Evolutionary conservation across 2,797 vertebrate genomes (phyloP).

Genomic region (Delichon dasypus): DNA sequence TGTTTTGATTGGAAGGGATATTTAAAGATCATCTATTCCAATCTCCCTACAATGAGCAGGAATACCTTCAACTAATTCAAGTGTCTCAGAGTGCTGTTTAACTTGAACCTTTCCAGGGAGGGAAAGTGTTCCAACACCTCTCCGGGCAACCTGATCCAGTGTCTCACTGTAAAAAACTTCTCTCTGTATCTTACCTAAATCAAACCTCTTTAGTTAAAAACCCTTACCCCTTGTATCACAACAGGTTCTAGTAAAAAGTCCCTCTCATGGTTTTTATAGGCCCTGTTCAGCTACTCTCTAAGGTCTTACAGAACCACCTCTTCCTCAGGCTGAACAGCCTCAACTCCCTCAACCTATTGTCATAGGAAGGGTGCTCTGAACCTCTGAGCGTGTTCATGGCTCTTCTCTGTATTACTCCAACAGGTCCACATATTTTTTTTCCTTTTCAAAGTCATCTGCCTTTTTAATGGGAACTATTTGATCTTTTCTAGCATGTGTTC

Average conservation of each 20-base stretch:
- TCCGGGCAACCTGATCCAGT: background rate
- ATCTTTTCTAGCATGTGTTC: background rate
- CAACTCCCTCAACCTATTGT: background rate
- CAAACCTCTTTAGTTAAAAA: background rate
- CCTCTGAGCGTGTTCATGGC: background rate
- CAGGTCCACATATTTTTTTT: background rate
- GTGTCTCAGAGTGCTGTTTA: background rate
- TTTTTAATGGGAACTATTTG: background rate
- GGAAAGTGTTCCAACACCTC: background rate
- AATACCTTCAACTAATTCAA: background rate
- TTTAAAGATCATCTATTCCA: background rate
- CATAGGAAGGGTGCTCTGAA: background rate
- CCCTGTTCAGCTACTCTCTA: background rate
- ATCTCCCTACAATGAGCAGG: background rate
- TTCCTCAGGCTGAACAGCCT: background rate
- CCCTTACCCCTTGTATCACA: background rate
- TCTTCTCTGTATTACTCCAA: background rate
- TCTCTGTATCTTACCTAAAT: background rate
- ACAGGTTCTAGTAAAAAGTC: background rate
- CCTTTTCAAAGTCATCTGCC: background rate
- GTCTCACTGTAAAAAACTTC: background rate
- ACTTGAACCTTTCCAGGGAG: background rate
- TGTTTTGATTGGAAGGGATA: background rate
- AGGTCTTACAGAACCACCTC: background rate
- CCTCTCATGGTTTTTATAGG: background rate